Conservation (phyloP, 2,797 vertebrate genomes). For the Fratercula arctica region DNA sequence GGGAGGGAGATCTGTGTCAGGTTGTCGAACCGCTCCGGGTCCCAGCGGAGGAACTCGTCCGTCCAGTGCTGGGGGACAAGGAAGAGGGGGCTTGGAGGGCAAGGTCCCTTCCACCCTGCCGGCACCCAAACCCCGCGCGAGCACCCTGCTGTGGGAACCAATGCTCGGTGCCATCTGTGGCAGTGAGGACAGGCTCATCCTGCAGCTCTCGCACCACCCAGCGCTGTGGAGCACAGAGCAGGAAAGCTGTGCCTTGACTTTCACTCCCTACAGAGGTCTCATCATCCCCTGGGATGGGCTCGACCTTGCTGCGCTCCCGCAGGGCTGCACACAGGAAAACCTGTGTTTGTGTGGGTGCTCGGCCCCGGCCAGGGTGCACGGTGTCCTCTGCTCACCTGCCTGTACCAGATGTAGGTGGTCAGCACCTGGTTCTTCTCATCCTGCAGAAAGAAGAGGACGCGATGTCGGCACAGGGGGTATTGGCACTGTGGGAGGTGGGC, state of each 20-base stretch:
- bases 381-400: constrained; percentile 82
- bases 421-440: constrained; percentile 98
- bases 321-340: neutral
- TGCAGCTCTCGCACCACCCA: neutral
- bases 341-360: too few species aligned
- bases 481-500: fast-evolving
- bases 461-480: fast-evolving
- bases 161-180: fast-evolving
- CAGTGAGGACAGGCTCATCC: neutral
- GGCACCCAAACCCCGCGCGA: neutral
- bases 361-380: fast-evolving
- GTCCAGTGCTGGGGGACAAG: constrained; percentile 84
- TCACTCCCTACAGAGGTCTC: fast-evolving
- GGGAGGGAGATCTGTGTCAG: constrained; percentile 90
- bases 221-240: fast-evolving
- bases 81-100: neutral
- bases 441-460: constrained; percentile 67
- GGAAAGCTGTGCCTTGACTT: neutral
- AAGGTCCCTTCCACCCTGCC: too few species aligned
- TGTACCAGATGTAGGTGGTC: constrained; percentile 97
- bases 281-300: neutral
- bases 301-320: neutral
- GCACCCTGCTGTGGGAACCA: neutral
- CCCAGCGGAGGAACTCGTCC: constrained; percentile 93
- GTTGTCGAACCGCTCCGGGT: constrained; percentile 88